These are phyloP conservation scores for Drosophila nr. perissopoda DNA, from an alignment of 2,888 invertebrate species.

Conservation along the genomic window DNA sequence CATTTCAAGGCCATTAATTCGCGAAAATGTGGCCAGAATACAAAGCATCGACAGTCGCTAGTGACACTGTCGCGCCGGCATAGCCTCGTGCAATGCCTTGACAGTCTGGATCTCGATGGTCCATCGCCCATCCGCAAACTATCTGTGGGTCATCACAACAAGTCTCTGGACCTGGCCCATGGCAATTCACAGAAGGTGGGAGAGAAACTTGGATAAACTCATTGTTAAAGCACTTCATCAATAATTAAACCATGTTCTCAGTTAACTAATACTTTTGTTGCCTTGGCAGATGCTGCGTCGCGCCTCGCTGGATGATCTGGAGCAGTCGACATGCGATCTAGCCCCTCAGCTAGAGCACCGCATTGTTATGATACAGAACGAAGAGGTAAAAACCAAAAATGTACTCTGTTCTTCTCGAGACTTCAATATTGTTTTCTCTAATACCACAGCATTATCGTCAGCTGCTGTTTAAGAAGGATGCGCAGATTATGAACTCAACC, in stretches of 20 bases:
- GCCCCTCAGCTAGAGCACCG: constrained; percentile 93
- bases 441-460: constrained; percentile 81
- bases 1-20: constrained; percentile 95
- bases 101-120: constrained; percentile 89
- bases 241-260: not conserved
- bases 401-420: not conserved
- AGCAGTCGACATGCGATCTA: constrained; percentile 92
- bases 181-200: constrained; percentile 83
- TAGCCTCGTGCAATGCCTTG: constrained; percentile 92
- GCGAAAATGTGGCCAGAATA: constrained; percentile 88
- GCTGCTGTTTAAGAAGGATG: constrained; percentile 82
- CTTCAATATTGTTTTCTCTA: not conserved
- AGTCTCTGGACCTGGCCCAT: constrained; percentile 82
- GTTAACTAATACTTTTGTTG: not conserved
- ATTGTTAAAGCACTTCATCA: not conserved
- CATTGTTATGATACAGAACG: constrained; percentile 90
- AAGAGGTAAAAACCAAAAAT: constrained; percentile 87
- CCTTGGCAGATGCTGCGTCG: constrained; percentile 87
- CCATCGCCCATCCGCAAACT: constrained; percentile 88
- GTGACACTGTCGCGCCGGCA: constrained; percentile 93
- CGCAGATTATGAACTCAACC: constrained; percentile 88
- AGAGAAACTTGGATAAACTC: not conserved
- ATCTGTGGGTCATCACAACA: constrained; percentile 82
- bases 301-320: constrained; percentile 92
- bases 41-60: constrained; percentile 93